phyloP scores from a whole-genome alignment of 1,140 invertebrate genomes.

The Lethrus apterus region DNA sequence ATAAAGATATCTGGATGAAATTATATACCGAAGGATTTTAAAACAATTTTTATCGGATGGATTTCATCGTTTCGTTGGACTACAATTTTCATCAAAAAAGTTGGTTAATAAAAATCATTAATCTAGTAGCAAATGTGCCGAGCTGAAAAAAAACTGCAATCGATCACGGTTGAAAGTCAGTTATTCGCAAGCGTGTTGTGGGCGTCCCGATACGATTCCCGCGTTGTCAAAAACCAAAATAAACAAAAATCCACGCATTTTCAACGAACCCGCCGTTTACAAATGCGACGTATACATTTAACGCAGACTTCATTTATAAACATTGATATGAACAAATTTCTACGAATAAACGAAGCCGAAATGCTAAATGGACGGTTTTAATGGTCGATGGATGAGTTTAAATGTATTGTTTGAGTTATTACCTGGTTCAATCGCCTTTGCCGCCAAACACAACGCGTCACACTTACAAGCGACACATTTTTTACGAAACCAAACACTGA shows the following conservation, averaged over 20 bases:
- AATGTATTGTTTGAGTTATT: too few relatives aligned
- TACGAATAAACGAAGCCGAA: too few relatives aligned
- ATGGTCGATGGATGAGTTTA: too few relatives aligned
- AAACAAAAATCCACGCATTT: slow-evolving; percentile 15
- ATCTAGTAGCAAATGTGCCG: background rate
- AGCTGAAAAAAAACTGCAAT: slow-evolving; percentile 13
- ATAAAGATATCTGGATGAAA: background rate
- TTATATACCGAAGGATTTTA: background rate
- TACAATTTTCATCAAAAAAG: background rate
- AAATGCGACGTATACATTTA: background rate
- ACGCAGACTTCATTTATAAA: background rate
- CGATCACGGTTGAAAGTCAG: slow-evolving; percentile 13
- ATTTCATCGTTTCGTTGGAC: background rate
- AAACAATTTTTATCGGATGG: background rate
- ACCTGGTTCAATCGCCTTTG: too few relatives aligned
- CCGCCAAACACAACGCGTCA: background rate
- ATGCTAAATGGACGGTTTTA: too few relatives aligned
- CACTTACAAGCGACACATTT: background rate
- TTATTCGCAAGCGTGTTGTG: slow-evolving; percentile 14
- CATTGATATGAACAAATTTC: background rate
- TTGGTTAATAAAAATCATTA: slow-evolving; percentile 11
- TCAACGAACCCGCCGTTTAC: background rate
- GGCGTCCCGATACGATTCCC: slow-evolving; percentile 23
- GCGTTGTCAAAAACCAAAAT: slow-evolving; percentile 31
- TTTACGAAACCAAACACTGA: slow-evolving; percentile 5